Evolutionary conservation across 2,113 vertebrate species (phyloP).

Genomic region (Clarias macrocephalus): DNA sequence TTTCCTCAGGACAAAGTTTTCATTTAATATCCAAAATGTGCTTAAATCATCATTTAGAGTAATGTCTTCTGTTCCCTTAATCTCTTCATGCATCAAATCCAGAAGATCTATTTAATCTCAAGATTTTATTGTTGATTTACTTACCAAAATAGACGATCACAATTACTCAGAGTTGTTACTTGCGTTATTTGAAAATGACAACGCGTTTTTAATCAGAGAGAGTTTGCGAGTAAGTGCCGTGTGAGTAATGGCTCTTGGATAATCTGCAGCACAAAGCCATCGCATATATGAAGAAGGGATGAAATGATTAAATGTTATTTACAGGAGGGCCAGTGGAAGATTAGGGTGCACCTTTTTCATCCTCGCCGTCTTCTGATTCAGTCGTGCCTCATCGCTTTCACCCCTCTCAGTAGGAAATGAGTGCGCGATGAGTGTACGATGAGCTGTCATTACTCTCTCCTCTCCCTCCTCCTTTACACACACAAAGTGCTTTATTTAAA

Average conservation of each 20-base stretch:
- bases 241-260: slow-evolving; percentile 61
- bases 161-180: slow-evolving; percentile 58
- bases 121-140: slow-evolving; percentile 75
- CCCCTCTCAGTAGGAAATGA: slow-evolving; percentile 70
- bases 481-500: slow-evolving; percentile 83
- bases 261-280: slow-evolving; percentile 66
- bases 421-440: slow-evolving; percentile 39
- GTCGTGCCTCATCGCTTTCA: slow-evolving; percentile 42
- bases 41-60: slow-evolving; percentile 66
- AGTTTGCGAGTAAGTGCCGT: slow-evolving; percentile 27
- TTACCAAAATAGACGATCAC: slow-evolving; percentile 72
- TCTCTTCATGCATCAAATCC: slow-evolving; percentile 55
- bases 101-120: slow-evolving; percentile 74
- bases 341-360: slow-evolving; percentile 49
- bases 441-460: slow-evolving; percentile 27
- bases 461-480: slow-evolving; percentile 53
- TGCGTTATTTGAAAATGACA: slow-evolving; percentile 52
- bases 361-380: slow-evolving; percentile 17
- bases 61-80: slow-evolving; percentile 50
- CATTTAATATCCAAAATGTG: slow-evolving; percentile 50
- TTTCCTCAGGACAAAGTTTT: slow-evolving; percentile 36
- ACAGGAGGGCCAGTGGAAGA: slow-evolving; percentile 70
- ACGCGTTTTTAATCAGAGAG: slow-evolving; percentile 63
- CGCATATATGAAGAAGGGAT: slow-evolving; percentile 76
- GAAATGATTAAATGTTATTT: slow-evolving; percentile 84